Percentiles rank a stretch among this genome's conserved stretches.
These are phyloP conservation scores for Globodera rostochiensis DNA, from an alignment of 1,140 invertebrate species.

Conservation along the genomic window DNA sequence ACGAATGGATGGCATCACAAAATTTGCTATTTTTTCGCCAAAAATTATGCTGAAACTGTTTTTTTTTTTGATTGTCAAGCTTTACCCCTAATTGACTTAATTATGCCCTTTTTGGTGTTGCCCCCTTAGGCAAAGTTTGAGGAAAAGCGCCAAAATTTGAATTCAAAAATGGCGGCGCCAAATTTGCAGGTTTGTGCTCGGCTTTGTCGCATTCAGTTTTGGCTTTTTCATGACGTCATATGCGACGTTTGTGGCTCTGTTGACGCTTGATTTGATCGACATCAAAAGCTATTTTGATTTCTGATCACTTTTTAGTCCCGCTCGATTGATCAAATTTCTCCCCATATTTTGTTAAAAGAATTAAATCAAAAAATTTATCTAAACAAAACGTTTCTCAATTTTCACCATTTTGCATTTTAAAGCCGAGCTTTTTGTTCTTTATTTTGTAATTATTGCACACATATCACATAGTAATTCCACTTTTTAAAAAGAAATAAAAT, in stretches of 20 bases:
- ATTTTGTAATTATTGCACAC: background rate
- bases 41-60: too few species aligned
- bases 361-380: background rate
- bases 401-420: background rate
- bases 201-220: background rate
- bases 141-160: background rate
- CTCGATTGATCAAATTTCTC: background rate
- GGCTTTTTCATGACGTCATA: background rate
- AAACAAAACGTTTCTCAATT: background rate
- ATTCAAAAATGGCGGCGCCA: background rate
- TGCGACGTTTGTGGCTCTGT: background rate
- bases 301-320: too few species aligned
- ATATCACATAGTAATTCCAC: background rate
- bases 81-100: background rate
- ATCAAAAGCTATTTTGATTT: background rate
- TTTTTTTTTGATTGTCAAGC: background rate
- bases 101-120: background rate
- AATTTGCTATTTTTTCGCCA: too few species aligned
- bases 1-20: background rate
- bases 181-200: background rate
- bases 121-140: background rate
- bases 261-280: background rate
- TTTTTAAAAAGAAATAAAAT: background rate
- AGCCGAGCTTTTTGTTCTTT: background rate
- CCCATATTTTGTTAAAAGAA: too few species aligned